These are phyloP conservation scores for Telmatherina bonti DNA, from an alignment of 2,797 vertebrate genomes.

Conservation along the genomic window DNA sequence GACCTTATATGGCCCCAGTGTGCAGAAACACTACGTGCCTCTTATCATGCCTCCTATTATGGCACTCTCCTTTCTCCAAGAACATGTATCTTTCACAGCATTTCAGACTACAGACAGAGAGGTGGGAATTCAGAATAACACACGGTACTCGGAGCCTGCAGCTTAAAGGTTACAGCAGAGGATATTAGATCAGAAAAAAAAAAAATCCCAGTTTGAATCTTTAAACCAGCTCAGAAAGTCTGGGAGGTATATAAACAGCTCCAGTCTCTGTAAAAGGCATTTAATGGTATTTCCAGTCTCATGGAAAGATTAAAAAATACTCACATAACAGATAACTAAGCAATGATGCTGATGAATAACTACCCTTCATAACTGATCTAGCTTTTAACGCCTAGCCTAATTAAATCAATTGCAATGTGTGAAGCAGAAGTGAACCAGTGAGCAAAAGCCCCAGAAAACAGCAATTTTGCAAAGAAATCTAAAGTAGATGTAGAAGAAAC, in stretches of 20 bases:
- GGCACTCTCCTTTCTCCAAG: constrained; percentile 26
- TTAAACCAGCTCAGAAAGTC: constrained; percentile 11
- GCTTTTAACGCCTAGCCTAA: too few species aligned
- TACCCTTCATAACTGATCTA: too few species aligned
- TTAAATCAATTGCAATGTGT: too few species aligned
- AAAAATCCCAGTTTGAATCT: constrained; percentile 39
- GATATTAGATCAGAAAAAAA: constrained; percentile 24
- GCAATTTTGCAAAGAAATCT: too few species aligned
- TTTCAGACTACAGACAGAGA: constrained; percentile 31
- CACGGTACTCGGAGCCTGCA: constrained; percentile 30
- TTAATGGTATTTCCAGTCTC: neutral
- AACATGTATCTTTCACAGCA: constrained; percentile 26
- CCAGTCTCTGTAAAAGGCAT: neutral
- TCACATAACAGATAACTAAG: too few species aligned
- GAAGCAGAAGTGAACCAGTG: too few species aligned
- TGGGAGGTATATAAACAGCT: constrained; percentile 4
- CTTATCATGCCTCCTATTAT: constrained; percentile 37
- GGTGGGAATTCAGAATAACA: constrained; percentile 34
- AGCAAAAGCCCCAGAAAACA: too few species aligned
- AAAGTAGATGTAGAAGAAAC: too few species aligned
- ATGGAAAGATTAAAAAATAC: too few species aligned
- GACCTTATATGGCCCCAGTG: constrained; percentile 38
- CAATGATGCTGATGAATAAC: too few species aligned
- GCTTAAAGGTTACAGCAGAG: constrained; percentile 31
- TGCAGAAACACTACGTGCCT: constrained; percentile 24